Conservation (phyloP, 35 echinoderm and acorn worm genomes). For the Eucidaris tribuloides region DNA sequence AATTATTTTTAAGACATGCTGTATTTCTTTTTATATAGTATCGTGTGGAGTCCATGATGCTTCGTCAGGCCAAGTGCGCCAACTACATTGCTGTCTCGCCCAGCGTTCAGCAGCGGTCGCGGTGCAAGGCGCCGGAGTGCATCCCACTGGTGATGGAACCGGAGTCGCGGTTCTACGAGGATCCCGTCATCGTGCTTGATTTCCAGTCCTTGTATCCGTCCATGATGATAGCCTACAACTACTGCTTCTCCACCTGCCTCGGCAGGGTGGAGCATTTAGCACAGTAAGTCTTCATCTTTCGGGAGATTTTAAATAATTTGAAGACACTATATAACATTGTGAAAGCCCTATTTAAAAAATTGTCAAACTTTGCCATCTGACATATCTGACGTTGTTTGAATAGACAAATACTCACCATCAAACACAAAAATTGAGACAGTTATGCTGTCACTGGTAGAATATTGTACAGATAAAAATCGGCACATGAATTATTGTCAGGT, state of each 20-base stretch:
- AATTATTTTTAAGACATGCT: too few species aligned
- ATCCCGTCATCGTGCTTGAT: constrained; percentile 94
- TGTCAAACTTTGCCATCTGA: too few species aligned
- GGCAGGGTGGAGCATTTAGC: constrained; percentile 85
- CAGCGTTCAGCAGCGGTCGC: constrained; percentile 83
- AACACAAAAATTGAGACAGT: too few species aligned
- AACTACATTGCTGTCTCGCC: constrained; percentile 94
- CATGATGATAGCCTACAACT: constrained; percentile 99
- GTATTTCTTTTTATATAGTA: too few species aligned
- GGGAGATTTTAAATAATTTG: background rate
- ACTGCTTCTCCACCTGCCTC: constrained; percentile 93
- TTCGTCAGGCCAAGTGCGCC: constrained; percentile 77
- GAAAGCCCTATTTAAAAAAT: too few species aligned
- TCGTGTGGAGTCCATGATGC: constrained; percentile 98
- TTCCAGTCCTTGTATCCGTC: constrained; percentile 98
- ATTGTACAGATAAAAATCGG: too few species aligned
- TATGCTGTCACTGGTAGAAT: too few species aligned
- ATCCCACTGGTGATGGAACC: constrained; percentile 89
- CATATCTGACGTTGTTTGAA: too few species aligned
- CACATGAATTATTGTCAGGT: too few species aligned
- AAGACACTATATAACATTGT: too few species aligned
- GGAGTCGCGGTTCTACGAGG: constrained; percentile 85
- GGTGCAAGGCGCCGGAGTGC: constrained; percentile 88
- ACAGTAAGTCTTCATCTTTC: constrained; percentile 49
- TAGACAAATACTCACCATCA: too few species aligned